Conservation (phyloP, 2,113 vertebrate species). For the Dipodomys ordii region DNA sequence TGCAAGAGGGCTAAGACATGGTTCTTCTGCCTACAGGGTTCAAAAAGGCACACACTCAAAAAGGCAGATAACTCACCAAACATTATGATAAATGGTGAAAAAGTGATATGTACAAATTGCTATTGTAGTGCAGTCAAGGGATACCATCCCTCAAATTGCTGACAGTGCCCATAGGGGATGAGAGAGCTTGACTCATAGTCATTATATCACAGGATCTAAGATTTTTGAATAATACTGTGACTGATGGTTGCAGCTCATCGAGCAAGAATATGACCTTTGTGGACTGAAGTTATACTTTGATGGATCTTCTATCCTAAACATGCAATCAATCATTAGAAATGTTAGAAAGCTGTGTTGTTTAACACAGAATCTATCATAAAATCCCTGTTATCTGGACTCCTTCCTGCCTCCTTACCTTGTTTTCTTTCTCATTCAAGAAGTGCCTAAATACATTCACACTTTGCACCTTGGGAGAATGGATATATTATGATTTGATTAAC, state of each 20-base stretch:
- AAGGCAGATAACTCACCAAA: background rate
- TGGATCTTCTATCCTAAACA: background rate
- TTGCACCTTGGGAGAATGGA: background rate
- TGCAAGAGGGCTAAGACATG: background rate
- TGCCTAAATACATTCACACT: background rate
- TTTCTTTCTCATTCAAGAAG: slow-evolving; percentile 21
- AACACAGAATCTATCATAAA: background rate
- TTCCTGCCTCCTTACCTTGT: fast-evolving
- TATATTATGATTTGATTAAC: background rate
- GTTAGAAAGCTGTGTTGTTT: background rate
- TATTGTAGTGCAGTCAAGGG: background rate
- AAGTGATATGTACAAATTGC: slow-evolving; percentile 16
- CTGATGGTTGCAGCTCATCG: background rate
- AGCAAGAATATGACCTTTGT: slow-evolving; percentile 26
- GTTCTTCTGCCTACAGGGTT: background rate
- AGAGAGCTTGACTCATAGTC: background rate
- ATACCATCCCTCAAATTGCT: slow-evolving; percentile 22
- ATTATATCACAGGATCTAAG: background rate
- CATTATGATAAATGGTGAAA: background rate
- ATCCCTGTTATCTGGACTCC: background rate
- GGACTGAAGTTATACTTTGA: slow-evolving; percentile 2
- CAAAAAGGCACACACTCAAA: slow-evolving; percentile 14
- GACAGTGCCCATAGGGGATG: background rate
- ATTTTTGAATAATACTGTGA: slow-evolving; percentile 18
- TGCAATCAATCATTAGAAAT: slow-evolving; percentile 9